A percentile compares a stretch with the other conserved stretches of the same genome.
Conservation (phyloP, 2,888 invertebrate genomes). For the Lasioglossum vierecki region DNA sequence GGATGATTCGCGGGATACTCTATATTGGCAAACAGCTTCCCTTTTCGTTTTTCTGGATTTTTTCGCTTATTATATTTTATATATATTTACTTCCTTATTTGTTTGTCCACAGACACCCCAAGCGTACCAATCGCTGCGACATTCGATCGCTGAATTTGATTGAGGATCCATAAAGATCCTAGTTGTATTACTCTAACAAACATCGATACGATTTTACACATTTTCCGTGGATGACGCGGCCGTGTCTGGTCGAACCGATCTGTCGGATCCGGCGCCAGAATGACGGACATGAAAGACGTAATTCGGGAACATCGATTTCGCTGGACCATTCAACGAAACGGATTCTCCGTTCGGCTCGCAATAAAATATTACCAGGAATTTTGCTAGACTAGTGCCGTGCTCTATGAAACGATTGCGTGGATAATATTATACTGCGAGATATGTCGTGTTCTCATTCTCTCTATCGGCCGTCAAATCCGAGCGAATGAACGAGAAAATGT, state of each 20-base stretch:
- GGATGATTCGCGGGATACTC: constrained; percentile 23
- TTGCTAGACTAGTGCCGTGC: constrained; percentile 24
- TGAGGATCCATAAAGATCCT: constrained; percentile 71
- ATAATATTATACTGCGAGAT: not conserved
- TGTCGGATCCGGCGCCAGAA: not conserved
- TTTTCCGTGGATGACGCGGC: constrained; percentile 10
- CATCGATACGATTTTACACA: constrained; percentile 37
- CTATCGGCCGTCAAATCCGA: not conserved
- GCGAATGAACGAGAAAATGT: constrained; percentile 12
- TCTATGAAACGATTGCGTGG: not conserved
- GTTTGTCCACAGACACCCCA: constrained; percentile 13
- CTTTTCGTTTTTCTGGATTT: not conserved
- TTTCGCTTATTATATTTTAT: constrained; percentile 8
- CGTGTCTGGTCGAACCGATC: not conserved
- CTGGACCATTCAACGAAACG: constrained; percentile 4
- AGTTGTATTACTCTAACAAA: constrained; percentile 47
- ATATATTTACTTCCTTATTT: not conserved
- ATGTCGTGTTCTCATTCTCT: not conserved
- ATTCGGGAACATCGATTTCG: not conserved
- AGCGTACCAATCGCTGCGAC: constrained; percentile 48
- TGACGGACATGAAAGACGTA: not conserved
- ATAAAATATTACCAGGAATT: constrained; percentile 15
- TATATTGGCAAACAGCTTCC: constrained; percentile 31
- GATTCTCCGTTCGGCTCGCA: not conserved
- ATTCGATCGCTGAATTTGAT: constrained; percentile 74